A percentile compares a stretch with the other conserved stretches of the same genome.
Evolutionary conservation across 1,140 invertebrate species (phyloP).

Genomic region (Drosophila arawakana): DNA sequence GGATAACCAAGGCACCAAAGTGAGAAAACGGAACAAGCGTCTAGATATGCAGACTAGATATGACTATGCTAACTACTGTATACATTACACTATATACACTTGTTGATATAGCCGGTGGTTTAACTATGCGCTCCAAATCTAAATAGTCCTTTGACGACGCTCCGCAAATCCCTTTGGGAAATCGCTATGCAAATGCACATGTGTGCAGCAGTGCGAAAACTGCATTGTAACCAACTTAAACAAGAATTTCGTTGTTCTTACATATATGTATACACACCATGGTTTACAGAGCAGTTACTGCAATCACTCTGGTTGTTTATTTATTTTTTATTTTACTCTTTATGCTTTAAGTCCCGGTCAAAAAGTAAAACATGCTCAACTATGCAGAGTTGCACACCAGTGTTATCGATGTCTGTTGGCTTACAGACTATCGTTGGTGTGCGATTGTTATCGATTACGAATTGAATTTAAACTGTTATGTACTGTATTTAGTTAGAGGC

Average conservation of each 20-base stretch:
- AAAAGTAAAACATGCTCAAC: not conserved
- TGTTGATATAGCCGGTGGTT: constrained; percentile 6
- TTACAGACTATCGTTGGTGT: no score
- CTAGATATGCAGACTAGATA: no score
- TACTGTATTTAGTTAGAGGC: not conserved
- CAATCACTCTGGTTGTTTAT: not conserved
- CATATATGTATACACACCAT: constrained; percentile 25
- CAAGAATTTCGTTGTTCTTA: not conserved
- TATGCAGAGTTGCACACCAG: no score
- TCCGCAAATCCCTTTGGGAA: constrained; percentile 11
- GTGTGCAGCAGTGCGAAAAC: not conserved
- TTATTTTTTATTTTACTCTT: not conserved
- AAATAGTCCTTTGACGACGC: constrained; percentile 34
- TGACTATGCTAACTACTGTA: not conserved
- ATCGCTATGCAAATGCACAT: constrained; percentile 6
- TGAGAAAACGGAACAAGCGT: not conserved
- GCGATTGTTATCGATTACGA: no score
- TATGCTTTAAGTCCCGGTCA: not conserved
- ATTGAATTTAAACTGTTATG: not conserved
- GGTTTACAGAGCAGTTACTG: not conserved
- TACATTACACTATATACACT: constrained; percentile 8
- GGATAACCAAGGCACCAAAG: constrained; percentile 11
- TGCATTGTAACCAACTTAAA: not conserved
- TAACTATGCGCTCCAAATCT: constrained; percentile 14
- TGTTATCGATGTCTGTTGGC: no score